Evolutionary conservation across 2,888 invertebrate species (phyloP), one percentile per base, ranked within the genome.

Genomic region (Mycalesis mineus): DNA sequence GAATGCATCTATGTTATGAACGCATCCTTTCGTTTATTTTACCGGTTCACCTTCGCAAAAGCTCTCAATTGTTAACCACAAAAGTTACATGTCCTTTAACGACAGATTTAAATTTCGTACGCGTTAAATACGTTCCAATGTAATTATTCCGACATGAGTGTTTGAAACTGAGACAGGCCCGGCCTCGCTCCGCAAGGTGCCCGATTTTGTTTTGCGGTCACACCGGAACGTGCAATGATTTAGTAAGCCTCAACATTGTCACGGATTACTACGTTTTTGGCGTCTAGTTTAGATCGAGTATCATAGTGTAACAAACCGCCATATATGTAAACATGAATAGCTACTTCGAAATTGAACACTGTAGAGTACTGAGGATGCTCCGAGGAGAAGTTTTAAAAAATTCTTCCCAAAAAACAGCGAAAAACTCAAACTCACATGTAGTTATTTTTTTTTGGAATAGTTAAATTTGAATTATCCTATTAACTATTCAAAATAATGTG

Each of bases 101-200:
- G 15, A 33, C 47, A 47, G 47, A 47, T 47, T 47, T 33, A 33
- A 51, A 15, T 29, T 51, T 51, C 1, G 40, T 44, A 36, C 37
- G 50, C 44, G 39, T 31, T 39, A 37, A 56, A 50, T 41, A 44
- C 28, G 8, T 29, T 36, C 15, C 15, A 15, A 37, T 45, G 70
- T 78, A 78, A 76, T 78, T 74, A 73, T 73, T 72, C 71, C 5
- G 72, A 75, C 72, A 74, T 77, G 78, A 74, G 71, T 75, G 75
- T 80, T 80, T 75, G 78, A 74, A 75, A 75, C 75, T 74, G 74
- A 79, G 77, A 77, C 80, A 80, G 3, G 36, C 67, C 63, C 68
- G 84, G 71, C 86, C 86, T 85, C 80, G 86, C 68, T 65, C 65
- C 56, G 76, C 84, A 77, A 84, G 82, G 82, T 82, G 84, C 79